Evolutionary conservation across 2,797 vertebrate genomes (phyloP).

Genomic region (Columba guinea): DNA sequence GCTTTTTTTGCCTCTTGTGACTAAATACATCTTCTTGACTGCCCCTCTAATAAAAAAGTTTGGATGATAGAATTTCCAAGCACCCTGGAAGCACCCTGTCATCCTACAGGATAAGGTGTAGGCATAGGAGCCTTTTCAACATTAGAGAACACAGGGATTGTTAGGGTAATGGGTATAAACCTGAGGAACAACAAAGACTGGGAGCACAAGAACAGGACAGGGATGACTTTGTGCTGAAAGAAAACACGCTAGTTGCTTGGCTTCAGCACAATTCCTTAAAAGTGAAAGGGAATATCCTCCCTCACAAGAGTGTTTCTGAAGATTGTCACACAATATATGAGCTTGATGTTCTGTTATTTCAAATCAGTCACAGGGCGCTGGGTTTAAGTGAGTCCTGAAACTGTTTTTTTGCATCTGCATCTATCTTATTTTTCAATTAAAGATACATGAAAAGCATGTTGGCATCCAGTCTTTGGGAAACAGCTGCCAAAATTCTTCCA

Average conservation of each 20-base stretch:
- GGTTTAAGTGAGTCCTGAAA: not conserved
- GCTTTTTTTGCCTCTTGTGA: not conserved
- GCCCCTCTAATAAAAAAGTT: not conserved
- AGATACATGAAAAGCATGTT: not conserved
- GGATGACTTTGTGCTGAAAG: not conserved
- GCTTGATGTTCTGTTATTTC: not conserved
- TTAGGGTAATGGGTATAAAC: not conserved
- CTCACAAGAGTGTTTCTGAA: not conserved
- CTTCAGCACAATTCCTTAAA: not conserved
- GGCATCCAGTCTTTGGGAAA: not conserved
- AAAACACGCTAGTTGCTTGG: not conserved
- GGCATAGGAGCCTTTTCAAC: not conserved
- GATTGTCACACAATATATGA: not conserved
- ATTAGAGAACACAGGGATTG: not conserved
- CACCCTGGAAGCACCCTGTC: slow-evolving; percentile 54
- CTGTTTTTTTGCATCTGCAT: not conserved
- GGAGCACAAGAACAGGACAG: slow-evolving; percentile 16
- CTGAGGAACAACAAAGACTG: not conserved
- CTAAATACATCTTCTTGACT: slow-evolving; percentile 9
- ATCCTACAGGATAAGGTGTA: not conserved
- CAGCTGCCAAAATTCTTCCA: not conserved
- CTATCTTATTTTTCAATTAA: not conserved
- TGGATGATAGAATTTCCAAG: slow-evolving; percentile 20
- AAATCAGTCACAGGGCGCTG: not conserved
- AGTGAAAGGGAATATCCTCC: not conserved